Conservation (phyloP, 2,113 vertebrate genomes). For the Hiodon alosoides region DNA sequence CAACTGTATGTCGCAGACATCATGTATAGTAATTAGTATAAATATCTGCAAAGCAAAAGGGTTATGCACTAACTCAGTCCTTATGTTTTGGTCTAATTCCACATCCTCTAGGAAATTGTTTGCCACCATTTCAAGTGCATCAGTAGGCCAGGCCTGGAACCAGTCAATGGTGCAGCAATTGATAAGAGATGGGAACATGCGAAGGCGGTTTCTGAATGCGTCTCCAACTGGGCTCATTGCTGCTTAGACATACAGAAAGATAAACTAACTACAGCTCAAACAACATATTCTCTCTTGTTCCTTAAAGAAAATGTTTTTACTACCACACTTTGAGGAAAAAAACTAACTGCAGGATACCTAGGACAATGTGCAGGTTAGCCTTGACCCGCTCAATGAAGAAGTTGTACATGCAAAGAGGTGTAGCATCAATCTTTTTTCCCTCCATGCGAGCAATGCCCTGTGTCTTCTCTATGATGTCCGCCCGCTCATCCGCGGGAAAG, state of each 20-base stretch:
- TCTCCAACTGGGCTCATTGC: slow-evolving; percentile 93
- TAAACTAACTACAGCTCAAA: background rate
- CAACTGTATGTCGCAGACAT: slow-evolving; percentile 1
- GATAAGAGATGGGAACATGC: slow-evolving; percentile 90
- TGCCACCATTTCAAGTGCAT: slow-evolving; percentile 89
- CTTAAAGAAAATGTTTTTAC: background rate
- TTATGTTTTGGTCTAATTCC: slow-evolving; percentile 69
- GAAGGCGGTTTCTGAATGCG: slow-evolving; percentile 81
- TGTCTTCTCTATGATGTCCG: slow-evolving; percentile 81
- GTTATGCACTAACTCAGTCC: slow-evolving; percentile 62
- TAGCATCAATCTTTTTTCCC: slow-evolving; percentile 72
- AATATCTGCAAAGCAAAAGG: background rate
- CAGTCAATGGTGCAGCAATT: slow-evolving; percentile 95
- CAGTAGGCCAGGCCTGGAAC: slow-evolving; percentile 88
- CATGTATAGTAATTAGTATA: background rate
- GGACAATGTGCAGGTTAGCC: slow-evolving; percentile 83
- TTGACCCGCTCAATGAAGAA: slow-evolving; percentile 83
- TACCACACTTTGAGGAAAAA: background rate
- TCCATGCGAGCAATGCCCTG: slow-evolving; percentile 67
- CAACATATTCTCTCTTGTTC: background rate
- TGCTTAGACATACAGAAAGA: slow-evolving; percentile 39
- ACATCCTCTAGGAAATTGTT: slow-evolving; percentile 85
- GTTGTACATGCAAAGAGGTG: slow-evolving; percentile 81
- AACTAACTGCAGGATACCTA: slow-evolving; percentile 41
- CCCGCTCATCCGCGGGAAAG: slow-evolving; percentile 81